Evolutionary conservation across 2,888 invertebrate genomes (phyloP).

Genomic region (Euspilapteryx auroguttella): DNA sequence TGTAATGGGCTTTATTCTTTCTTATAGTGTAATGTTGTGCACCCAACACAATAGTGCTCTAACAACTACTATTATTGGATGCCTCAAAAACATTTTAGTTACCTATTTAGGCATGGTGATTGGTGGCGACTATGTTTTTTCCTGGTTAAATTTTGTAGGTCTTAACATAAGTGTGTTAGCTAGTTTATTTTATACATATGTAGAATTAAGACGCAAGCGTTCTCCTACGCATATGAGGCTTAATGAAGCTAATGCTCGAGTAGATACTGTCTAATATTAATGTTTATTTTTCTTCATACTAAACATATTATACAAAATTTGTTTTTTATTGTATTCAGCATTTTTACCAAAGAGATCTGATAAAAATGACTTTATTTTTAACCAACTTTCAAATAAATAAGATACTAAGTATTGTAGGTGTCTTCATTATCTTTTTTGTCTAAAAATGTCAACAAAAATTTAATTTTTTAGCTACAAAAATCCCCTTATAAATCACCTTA

Average conservation of each 20-base stretch:
- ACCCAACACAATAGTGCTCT: conserved; percentile 97
- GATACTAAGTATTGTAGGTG: no score
- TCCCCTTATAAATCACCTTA: no score
- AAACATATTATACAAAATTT: no score
- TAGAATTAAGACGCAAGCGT: conserved; percentile 75
- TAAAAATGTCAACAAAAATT: no score
- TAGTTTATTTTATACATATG: conserved; percentile 84
- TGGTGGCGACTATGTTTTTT: conserved; percentile 97
- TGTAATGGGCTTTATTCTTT: conserved; percentile 94
- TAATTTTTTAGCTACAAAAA: no score
- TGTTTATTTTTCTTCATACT: no score
- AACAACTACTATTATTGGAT: conserved; percentile 97
- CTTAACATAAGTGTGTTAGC: conserved; percentile 92
- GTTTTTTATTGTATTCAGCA: conserved; percentile 22
- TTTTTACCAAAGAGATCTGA: conserved; percentile 31
- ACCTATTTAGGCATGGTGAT: conserved; percentile 98
- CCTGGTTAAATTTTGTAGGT: conserved; percentile 92
- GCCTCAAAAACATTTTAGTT: conserved; percentile 95
- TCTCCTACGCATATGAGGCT: conserved; percentile 22
- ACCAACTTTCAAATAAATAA: neutral
- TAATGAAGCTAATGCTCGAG: conserved; percentile 23
- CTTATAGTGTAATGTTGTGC: conserved; percentile 93
- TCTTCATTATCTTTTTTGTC: no score
- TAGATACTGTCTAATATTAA: conserved; percentile 48
- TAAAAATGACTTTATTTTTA: conserved; percentile 3